phyloP scores from a whole-genome alignment of 1,140 invertebrate genomes.

The Lucilia sericata region DNA sequence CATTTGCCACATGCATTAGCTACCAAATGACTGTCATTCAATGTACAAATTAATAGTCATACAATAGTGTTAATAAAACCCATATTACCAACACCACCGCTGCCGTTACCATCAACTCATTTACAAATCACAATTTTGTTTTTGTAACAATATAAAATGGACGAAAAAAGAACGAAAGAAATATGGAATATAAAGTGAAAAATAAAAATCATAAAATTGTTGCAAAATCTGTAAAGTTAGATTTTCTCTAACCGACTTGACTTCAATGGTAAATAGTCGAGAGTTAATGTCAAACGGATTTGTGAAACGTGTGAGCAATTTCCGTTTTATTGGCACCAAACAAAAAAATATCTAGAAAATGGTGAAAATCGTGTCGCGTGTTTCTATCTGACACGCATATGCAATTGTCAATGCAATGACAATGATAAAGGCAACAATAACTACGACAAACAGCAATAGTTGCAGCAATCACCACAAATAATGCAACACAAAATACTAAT shows the following conservation, averaged over 20 bases:
- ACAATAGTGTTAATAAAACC: neutral
- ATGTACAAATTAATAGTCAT: neutral
- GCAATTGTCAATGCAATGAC: neutral
- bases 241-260: neutral
- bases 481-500: neutral
- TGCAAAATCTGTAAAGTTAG: neutral
- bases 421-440: too few species aligned
- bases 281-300: neutral
- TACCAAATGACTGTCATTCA: neutral
- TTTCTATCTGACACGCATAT: neutral
- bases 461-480: too few species aligned
- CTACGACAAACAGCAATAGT: too few species aligned
- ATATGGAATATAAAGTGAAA: too few species aligned
- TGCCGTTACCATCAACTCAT: too few species aligned
- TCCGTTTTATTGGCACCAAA: neutral
- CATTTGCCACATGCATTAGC: neutral
- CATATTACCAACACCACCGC: neutral
- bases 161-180: neutral
- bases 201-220: too few species aligned
- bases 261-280: neutral
- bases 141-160: neutral
- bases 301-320: neutral
- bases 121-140: neutral
- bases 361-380: neutral
- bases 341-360: too few species aligned